Evolutionary conservation across 2,113 vertebrate species (phyloP), one percentile per base, ranked within the genome.

Genomic region (Todiramphus saurophagus): DNA sequence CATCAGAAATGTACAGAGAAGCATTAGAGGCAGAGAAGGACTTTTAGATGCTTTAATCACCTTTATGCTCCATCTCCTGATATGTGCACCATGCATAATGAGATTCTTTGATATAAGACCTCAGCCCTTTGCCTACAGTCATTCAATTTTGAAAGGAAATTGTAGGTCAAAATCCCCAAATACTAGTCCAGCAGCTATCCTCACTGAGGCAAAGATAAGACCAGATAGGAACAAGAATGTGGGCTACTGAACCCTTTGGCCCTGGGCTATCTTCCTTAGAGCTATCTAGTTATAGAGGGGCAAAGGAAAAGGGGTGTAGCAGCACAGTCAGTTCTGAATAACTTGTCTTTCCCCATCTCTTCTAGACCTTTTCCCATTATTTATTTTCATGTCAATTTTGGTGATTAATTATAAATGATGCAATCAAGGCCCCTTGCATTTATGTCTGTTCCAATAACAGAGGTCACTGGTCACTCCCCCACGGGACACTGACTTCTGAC

Each of bases 301-400:
- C 14, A 62, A 91, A 77, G n/a, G 7, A 84, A 63, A 83, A 84
- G 28, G 15, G 11, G 78, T 23, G 35, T 2, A 83, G 59, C 24
- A 73, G 16, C 37, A 28, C 0, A 1, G 64, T 64, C 31, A 89
- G 48, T 43, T 53, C 55, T 89, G 58, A 64, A 53, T 48, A 88
- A 75, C 46, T 64, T 51, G 17, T 39, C 37, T 83, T 87, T 72
- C 37, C 18, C 59, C n/a, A 37, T 37, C 31, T 66, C 68, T 63
- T 68, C 86, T 21, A 83, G 68, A 56, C 6, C 10, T 20, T 50
- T 84, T 68, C 46, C 5, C 11, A 37, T 95, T 83, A 87, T 81
- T 93, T 93, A 91, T 93, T 74, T 93, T 81, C 60, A 17, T 55
- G 73, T 56, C 90, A 89, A 35, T 91, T 93, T 93, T 94, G 37